These are phyloP conservation scores for Laticauda colubrina DNA, from an alignment of 2,113 vertebrate species.

Conservation along the genomic window DNA sequence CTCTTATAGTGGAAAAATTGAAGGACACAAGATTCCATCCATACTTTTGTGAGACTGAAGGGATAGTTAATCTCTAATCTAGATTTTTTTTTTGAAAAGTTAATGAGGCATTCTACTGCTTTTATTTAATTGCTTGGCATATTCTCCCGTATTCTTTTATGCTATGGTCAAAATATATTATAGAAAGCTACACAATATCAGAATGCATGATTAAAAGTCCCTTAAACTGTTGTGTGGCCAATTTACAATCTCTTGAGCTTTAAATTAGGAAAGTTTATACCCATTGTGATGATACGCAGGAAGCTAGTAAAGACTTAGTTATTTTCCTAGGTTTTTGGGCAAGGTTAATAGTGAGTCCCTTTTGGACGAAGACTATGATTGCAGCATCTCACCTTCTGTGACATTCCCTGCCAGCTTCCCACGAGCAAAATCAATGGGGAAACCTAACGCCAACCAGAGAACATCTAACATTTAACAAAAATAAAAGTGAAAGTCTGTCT, in stretches of 20 bases:
- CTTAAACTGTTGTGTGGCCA: not conserved
- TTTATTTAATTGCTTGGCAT: conserved; percentile 2
- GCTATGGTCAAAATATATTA: conserved; percentile 16
- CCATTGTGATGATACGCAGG: not conserved
- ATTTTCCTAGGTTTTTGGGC: not conserved
- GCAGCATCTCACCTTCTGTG: not conserved
- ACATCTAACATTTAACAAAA: not conserved
- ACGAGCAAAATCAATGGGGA: not conserved
- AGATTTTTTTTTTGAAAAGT: not conserved
- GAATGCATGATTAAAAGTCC: not conserved
- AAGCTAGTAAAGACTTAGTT: not conserved
- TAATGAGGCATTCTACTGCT: conserved; percentile 33
- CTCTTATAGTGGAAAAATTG: conserved; percentile 35
- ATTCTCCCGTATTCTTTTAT: not conserved
- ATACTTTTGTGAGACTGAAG: conserved; percentile 34
- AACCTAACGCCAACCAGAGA: not conserved
- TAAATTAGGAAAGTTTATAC: not conserved
- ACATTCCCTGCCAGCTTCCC: not conserved
- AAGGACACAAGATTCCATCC: conserved; percentile 39
- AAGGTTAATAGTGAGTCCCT: not conserved
- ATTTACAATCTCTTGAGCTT: not conserved
- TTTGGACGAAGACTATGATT: not conserved
- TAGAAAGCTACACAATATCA: not conserved
- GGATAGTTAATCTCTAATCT: conserved; percentile 25
- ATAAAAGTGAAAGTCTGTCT: not conserved